These are phyloP conservation scores for Lycocorax pyrrhopterus DNA, from an alignment of 2,113 vertebrate genomes.

Conservation along the genomic window DNA sequence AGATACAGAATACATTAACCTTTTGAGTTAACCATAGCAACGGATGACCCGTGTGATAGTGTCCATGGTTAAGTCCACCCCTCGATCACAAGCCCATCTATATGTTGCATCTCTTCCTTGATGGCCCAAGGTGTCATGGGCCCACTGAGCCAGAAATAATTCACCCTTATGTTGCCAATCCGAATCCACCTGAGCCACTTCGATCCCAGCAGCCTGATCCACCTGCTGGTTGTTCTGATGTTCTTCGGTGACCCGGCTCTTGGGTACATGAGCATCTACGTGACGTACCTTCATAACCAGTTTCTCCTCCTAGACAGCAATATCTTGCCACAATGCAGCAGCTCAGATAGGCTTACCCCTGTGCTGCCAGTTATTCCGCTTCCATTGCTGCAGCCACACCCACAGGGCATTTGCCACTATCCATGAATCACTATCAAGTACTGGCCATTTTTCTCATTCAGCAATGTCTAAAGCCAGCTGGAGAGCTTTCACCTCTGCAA, in stretches of 20 bases:
- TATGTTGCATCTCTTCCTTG: background rate
- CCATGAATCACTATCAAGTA: background rate
- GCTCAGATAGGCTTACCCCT: background rate
- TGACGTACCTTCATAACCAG: background rate
- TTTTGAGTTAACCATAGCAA: too few species aligned
- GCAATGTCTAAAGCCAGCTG: background rate
- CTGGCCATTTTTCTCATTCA: background rate
- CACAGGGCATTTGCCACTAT: background rate
- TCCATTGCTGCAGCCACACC: background rate
- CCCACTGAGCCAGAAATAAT: background rate
- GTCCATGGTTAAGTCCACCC: background rate
- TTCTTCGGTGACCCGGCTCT: background rate
- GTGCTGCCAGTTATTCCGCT: background rate
- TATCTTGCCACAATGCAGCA: background rate
- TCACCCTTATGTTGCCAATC: background rate
- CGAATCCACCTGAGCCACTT: background rate
- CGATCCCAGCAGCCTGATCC: background rate
- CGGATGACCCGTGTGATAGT: background rate
- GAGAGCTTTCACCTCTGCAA: too few species aligned
- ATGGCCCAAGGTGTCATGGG: background rate
- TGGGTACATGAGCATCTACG: background rate
- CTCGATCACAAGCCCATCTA: background rate
- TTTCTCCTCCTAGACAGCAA: background rate
- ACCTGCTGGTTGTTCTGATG: background rate
- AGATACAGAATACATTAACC: too few species aligned